phyloP scores from a whole-genome alignment of 2,797 vertebrate genomes.

The Periparus ater region DNA sequence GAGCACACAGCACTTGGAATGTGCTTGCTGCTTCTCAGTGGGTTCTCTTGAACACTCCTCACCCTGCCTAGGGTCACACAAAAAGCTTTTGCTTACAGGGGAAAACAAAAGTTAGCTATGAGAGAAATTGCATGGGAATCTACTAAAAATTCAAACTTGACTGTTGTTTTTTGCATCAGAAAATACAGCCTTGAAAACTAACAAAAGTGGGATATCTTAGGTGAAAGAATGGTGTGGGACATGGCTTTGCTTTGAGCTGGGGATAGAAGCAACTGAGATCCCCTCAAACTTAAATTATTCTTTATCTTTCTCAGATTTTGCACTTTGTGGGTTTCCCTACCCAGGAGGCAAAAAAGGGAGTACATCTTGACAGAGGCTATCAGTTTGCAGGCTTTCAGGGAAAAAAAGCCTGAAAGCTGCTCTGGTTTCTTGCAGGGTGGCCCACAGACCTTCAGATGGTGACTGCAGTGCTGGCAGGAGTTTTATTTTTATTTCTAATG shows the following conservation, averaged over 20 bases:
- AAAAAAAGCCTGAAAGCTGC: not conserved
- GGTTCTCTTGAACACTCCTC: not conserved
- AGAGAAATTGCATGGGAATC: not conserved
- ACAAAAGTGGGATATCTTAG: not conserved
- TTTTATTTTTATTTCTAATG: constrained; percentile 14
- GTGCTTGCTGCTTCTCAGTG: not conserved
- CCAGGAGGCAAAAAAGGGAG: not conserved
- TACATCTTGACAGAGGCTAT: not conserved
- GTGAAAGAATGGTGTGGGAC: not conserved
- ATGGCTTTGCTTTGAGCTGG: not conserved
- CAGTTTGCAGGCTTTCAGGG: not conserved
- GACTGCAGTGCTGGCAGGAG: not conserved
- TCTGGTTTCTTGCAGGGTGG: not conserved
- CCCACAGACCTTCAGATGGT: not conserved
- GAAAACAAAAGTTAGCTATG: not conserved
- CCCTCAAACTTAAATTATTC: not conserved
- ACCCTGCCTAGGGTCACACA: not conserved
- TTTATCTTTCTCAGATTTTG: not conserved
- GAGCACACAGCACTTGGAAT: not conserved
- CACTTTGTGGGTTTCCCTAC: not conserved
- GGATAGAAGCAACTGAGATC: not conserved
- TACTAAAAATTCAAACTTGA: not conserved
- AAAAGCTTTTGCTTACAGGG: not conserved
- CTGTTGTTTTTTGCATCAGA: not conserved
- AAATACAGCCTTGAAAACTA: not conserved